phyloP scores from a whole-genome alignment of 1,140 invertebrate species.

The Euglossa dilemma region DNA sequence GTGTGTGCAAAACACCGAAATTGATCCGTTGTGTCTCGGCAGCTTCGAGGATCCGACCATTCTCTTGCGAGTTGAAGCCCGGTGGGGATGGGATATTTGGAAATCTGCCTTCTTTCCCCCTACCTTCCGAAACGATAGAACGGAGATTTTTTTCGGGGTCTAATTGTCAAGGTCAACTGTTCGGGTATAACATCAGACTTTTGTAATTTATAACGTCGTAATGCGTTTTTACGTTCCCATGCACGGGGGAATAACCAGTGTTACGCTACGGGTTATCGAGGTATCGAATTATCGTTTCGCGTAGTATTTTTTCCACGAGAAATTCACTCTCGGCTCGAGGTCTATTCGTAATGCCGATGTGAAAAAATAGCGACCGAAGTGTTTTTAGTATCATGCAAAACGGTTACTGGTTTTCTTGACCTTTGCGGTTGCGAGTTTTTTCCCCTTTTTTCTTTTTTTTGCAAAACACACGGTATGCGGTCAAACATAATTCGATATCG shows the following conservation, averaged over 20 bases:
- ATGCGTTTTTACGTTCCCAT: no score
- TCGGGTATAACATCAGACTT: no score
- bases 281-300: no score
- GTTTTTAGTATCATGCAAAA: background rate
- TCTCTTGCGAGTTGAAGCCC: no score
- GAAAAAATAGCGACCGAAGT: background rate
- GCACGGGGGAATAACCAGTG: no score
- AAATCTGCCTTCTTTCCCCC: background rate
- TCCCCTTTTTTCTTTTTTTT: background rate
- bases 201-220: background rate
- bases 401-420: constrained; percentile 1
- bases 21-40: background rate
- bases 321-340: background rate
- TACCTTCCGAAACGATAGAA: background rate
- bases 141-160: no score
- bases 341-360: background rate
- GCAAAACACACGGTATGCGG: constrained; percentile 28
- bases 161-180: no score
- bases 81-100: background rate
- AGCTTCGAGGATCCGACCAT: background rate
- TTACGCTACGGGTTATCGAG: no score
- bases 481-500: constrained; percentile 41
- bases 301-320: background rate
- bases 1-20: background rate
- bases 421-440: constrained; percentile 27